Evolutionary conservation across 2,888 invertebrate species (phyloP).

Genomic region (Drosophila antonietae): DNA sequence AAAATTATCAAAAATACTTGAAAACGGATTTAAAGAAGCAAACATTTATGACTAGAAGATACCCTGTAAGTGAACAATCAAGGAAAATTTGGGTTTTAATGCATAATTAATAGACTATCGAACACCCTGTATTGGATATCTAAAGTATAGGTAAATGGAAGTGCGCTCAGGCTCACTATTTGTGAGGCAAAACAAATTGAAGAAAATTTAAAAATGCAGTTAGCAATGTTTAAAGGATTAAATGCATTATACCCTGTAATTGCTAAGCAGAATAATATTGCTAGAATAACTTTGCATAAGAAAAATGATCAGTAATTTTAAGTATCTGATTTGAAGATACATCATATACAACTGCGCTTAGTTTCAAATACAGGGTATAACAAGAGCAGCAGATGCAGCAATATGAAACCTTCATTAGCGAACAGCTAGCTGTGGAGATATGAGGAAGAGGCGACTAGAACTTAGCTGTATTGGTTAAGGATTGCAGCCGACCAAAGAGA

Average conservation of each 20-base stretch:
- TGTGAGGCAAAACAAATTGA: too few relatives aligned
- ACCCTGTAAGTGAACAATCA: too few relatives aligned
- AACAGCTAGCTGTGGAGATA: slow-evolving; percentile 22
- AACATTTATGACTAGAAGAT: too few relatives aligned
- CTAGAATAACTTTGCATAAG: neutral
- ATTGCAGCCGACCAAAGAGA: slow-evolving; percentile 19
- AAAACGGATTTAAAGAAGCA: too few relatives aligned
- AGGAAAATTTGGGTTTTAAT: too few relatives aligned
- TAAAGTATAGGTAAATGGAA: neutral
- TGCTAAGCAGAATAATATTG: neutral
- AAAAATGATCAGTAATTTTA: neutral
- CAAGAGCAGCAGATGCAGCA: slow-evolving; percentile 39
- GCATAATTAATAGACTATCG: neutral
- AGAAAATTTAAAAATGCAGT: neutral
- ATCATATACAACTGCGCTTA: neutral
- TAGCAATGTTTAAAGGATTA: neutral
- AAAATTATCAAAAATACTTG: too few relatives aligned
- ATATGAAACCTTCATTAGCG: slow-evolving; percentile 74
- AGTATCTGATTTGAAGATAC: too few relatives aligned
- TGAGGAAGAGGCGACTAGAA: neutral
- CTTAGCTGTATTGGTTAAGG: slow-evolving; percentile 18
- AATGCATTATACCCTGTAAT: neutral
- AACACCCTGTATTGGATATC: neutral
- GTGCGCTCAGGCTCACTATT: neutral
- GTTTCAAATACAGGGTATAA: slow-evolving; percentile 21